Base-by-base conservation (phyloP, 2,888 invertebrate genomes). In the Orchesellides sinensis region DNA sequence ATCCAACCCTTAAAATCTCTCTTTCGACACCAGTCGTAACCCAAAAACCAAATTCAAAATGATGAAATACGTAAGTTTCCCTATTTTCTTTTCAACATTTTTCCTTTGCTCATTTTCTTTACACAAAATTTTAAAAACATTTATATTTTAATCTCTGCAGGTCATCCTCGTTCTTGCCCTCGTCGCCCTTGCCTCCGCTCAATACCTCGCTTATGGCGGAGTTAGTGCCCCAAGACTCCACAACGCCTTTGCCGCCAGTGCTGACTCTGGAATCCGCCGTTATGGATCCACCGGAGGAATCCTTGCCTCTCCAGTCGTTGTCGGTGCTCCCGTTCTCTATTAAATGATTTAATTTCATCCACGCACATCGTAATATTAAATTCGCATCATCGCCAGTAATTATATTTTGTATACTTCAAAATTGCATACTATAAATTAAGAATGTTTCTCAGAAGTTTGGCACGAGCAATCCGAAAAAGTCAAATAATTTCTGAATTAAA, bases 31-130 rank as follows among this genome's bases (percentile, higher is more conserved):
- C 45, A 21, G 72, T 59, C 72, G 72, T n/a, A 45, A 52, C 21
- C 10, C 32, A 40, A 21, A 27, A 63, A 23, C 10, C 25, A 45
- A 17, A 2, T 32, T 32, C 74, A 74, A 74, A 19, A 74, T 74
- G 74, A 74, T 74, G 74, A 74, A 74, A 74, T 74, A 74, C 74
- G 74, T 74, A 63, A 74, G 74, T 52, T 49, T 25, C 25, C 10
- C 14, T 17, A 47, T 29, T 21, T 17, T 5, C 14, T n/a, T n/a
- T 45, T 25, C n/a, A 54, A 17, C 40, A 1, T 35, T 10, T 35
- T 40, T 21, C 1, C 32, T n/a, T 45, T 25, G 19, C 6, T 47
- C 12, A 2, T n/a, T 14, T 21, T 52, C 5, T 47, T 47, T 70
- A 19, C 23, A 23, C 52, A 69, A 4, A 69, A 32, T n/a, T 23